Percentiles rank a stretch among this genome's conserved stretches.
Evolutionary conservation across 2,888 invertebrate genomes (phyloP).

Genomic region (Parochlus steinenii): DNA sequence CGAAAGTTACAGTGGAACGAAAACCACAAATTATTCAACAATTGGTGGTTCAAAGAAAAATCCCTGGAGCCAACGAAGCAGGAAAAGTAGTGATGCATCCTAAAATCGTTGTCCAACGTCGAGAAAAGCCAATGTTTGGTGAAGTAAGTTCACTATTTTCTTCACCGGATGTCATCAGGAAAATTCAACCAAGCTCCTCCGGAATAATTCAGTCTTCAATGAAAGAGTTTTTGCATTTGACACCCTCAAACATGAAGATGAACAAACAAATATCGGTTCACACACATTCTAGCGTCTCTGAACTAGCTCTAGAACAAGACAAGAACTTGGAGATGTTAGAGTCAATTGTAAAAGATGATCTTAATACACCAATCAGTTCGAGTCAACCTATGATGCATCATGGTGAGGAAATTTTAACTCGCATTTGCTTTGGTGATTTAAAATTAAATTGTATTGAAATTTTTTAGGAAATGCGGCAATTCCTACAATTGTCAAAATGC

Average conservation of each 20-base stretch:
- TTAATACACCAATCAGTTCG: slow-evolving; percentile 1
- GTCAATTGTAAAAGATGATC: slow-evolving; percentile 27
- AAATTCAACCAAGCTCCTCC: no score
- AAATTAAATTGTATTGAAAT: no score
- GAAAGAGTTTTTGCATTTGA: slow-evolving; percentile 29
- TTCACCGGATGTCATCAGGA: slow-evolving; percentile 59
- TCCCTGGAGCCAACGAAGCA: no score
- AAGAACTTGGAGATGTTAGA: slow-evolving; percentile 29
- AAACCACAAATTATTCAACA: no score
- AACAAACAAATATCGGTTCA: slow-evolving; percentile 29
- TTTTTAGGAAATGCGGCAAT: slow-evolving; percentile 21
- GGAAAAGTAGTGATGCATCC: no score
- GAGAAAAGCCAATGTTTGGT: slow-evolving; percentile 33
- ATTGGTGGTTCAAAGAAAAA: no score
- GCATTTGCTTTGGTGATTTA: no score
- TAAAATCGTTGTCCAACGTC: no score
- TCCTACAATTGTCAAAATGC: slow-evolving; percentile 36
- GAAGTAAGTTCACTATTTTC: slow-evolving; percentile 59
- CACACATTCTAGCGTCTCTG: slow-evolving; percentile 26
- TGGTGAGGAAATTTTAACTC: no score
- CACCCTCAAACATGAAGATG: slow-evolving; percentile 21
- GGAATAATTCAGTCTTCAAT: no score
- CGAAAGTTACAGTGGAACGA: no score
- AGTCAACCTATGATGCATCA: no score
- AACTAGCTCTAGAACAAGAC: slow-evolving; percentile 26